phyloP scores from a whole-genome alignment of 2,888 invertebrate species.

The Notodonta ziczac region DNA sequence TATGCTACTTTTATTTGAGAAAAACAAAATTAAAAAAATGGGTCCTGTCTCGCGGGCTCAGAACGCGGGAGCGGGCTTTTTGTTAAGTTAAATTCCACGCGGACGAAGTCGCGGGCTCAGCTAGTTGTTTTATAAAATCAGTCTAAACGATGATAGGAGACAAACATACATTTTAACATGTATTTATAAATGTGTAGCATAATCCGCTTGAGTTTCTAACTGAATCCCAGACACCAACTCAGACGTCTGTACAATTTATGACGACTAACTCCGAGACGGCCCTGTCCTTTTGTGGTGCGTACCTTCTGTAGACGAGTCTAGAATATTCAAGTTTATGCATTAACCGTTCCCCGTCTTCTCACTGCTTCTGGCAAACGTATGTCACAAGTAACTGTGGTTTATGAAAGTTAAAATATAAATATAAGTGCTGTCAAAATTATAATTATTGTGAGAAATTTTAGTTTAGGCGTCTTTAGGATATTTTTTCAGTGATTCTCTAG shows the following conservation, averaged over 20 bases:
- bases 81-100: too few species aligned
- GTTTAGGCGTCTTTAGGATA: too few species aligned
- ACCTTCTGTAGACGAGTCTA: constrained; percentile 35
- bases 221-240: constrained; percentile 31
- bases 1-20: too few species aligned
- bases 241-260: constrained; percentile 68
- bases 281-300: constrained; percentile 62
- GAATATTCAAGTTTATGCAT: constrained; percentile 46
- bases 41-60: too few species aligned
- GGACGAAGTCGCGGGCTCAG: too few species aligned
- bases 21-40: too few species aligned
- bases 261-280: constrained; percentile 62
- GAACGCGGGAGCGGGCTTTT: too few species aligned
- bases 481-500: too few species aligned
- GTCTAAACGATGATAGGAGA: too few species aligned
- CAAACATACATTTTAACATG: too few species aligned
- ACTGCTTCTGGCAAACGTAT: not conserved
- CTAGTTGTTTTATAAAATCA: too few species aligned
- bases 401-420: not conserved
- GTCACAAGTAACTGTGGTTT: not conserved
- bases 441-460: too few species aligned
- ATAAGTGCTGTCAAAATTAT: not conserved
- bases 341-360: constrained; percentile 20
- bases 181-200: not conserved
- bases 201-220: not conserved